Base-by-base conservation (phyloP, 2,113 vertebrate species). In the Strix aluco region DNA sequence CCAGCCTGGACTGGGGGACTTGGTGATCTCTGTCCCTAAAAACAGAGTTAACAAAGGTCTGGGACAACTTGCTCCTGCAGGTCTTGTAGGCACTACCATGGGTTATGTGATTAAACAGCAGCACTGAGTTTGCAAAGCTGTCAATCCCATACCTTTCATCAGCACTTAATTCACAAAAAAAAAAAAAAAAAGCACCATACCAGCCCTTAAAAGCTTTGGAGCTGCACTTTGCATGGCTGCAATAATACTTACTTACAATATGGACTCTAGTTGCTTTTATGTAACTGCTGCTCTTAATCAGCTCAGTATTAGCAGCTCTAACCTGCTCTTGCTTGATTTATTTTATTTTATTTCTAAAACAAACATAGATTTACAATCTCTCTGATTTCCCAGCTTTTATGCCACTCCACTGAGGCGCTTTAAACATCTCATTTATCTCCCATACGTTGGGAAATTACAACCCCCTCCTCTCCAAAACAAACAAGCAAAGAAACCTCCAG, bases 381-480 rank as follows among this genome's bases (percentile, higher is more conserved):
- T 66, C 95, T 36, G 81, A 92, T 96, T 94, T 97, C 93, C 91
- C 59, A 95, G 96, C 87, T 96, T 95, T 97, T 86, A 90, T 81
- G 79, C 84, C 89, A 95, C 91, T 92, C 95, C 84, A 87, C 78
- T 77, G 92, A 96, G 94, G 94, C n/a, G 22, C 95, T 97, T 96
- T 94, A 94, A 95, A 96, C 84, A 92, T 95, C 95, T 95, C 93
- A 95, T 95, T 97, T 97, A 92, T 94, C 95, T 97, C 94, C 94
- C 83, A 94, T 94, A 95, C 92, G 1, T 59, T 70, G 94, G 86
- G 87, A 97, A 97, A 96, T 92, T 82, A 96, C 94, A 95, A 81
- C 78, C 92, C 96, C 95, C 83, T 87, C 91, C 86, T 69, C 81
- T 81, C 83, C 81, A 94, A 96, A 96, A 90, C 94, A 96, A 97